Conservation (phyloP, 2,888 invertebrate species). For the Heteromurus nitidus region DNA sequence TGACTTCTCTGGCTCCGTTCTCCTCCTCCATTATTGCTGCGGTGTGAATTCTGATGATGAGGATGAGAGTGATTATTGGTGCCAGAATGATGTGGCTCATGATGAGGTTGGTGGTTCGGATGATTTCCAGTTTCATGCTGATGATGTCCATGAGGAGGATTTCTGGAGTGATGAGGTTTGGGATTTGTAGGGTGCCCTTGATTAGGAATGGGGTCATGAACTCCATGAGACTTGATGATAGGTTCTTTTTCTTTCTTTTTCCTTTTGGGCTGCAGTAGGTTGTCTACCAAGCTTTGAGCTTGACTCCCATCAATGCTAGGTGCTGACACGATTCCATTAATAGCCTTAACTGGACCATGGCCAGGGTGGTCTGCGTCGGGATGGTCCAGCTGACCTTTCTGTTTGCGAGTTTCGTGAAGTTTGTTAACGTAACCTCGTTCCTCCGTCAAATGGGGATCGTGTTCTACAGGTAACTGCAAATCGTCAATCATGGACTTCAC, state of each 20-base stretch:
- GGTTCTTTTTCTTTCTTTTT: not conserved
- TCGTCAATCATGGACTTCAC: constrained; percentile 57
- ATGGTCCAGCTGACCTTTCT: constrained; percentile 3
- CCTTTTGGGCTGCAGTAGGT: not conserved
- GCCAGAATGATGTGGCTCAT: no score
- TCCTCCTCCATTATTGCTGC: no score
- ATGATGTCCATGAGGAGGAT: no score
- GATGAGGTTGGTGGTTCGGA: no score
- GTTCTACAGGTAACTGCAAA: constrained; percentile 55
- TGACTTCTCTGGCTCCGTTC: no score
- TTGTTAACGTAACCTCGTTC: not conserved
- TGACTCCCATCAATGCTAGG: constrained; percentile 35
- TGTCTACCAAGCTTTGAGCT: constrained; percentile 49
- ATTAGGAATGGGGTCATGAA: no score
- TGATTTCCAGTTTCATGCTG: no score
- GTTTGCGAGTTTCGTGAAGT: not conserved
- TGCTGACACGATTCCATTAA: constrained; percentile 23
- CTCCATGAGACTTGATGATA: not conserved
- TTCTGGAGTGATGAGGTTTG: not conserved
- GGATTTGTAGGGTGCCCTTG: not conserved
- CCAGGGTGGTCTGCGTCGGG: constrained; percentile 1
- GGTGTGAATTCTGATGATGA: no score
- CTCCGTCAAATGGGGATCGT: constrained; percentile 25
- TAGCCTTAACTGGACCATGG: not conserved
- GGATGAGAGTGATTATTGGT: no score